phyloP scores from a whole-genome alignment of 2,113 vertebrate species.

The Megaleporinus macrocephalus region DNA sequence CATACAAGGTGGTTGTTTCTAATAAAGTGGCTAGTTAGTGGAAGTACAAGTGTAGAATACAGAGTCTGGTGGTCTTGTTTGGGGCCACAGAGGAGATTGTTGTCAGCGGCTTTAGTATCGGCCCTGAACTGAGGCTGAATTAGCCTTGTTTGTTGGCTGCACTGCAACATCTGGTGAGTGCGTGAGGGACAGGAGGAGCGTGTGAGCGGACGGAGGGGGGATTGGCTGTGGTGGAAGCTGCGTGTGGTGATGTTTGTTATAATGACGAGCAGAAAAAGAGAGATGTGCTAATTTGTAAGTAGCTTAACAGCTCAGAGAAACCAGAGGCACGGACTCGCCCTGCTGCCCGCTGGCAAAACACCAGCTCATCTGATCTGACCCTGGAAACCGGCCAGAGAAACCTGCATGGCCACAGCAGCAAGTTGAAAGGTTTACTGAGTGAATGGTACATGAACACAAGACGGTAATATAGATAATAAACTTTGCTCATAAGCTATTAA shows the following conservation, averaged over 20 bases:
- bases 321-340: conserved; percentile 25
- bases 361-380: conserved; percentile 30
- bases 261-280: conserved; percentile 22
- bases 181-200: background rate
- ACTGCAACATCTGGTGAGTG: background rate
- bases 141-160: conserved; percentile 38
- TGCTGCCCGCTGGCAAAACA: conserved; percentile 19
- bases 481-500: too few species aligned
- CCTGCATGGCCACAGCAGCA: background rate
- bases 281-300: conserved; percentile 45
- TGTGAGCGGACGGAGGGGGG: background rate
- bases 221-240: conserved; percentile 1
- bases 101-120: background rate
- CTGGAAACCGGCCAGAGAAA: background rate
- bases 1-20: too few species aligned
- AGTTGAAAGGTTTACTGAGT: background rate
- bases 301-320: conserved; percentile 28
- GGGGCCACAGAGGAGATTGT: too few species aligned
- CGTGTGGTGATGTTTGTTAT: conserved; percentile 32
- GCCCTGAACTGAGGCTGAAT: conserved; percentile 2
- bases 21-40: too few species aligned
- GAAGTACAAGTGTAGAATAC: too few species aligned
- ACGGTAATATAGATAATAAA: too few species aligned
- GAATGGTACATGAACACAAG: background rate
- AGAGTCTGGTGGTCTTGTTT: too few species aligned